Conservation (phyloP, 2,797 vertebrate genomes). For the Chaenodraco wilsoni region DNA sequence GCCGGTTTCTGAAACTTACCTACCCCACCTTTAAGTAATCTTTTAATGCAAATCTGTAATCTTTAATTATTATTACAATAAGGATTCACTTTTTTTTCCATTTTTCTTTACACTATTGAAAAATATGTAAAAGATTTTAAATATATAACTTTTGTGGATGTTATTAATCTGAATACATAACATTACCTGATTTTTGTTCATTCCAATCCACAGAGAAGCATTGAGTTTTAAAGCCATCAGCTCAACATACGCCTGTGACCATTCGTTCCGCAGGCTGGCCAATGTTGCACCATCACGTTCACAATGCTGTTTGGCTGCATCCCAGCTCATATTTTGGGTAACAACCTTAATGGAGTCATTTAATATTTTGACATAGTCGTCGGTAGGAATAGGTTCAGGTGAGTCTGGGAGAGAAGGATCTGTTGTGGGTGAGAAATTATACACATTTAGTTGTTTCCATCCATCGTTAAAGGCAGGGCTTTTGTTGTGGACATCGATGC, state of each 20-base stretch:
- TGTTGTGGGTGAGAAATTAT: slow-evolving; percentile 17
- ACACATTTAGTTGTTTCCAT: neutral
- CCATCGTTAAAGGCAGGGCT: neutral
- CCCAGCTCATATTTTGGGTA: slow-evolving; percentile 82
- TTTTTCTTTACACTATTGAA: neutral
- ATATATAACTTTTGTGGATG: neutral
- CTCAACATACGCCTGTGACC: slow-evolving; percentile 78
- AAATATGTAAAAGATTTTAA: neutral
- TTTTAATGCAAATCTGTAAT: neutral
- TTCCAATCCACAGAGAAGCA: slow-evolving; percentile 86
- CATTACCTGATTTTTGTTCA: slow-evolving; percentile 87
- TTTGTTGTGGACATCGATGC: neutral
- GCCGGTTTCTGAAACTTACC: too few species aligned
- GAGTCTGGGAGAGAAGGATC: slow-evolving; percentile 22
- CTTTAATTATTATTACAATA: neutral
- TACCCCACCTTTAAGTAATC: too few species aligned
- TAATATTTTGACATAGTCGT: slow-evolving; percentile 69
- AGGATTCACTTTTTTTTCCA: neutral
- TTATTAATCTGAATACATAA: neutral
- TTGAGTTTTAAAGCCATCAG: slow-evolving; percentile 72
- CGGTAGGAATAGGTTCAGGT: slow-evolving; percentile 54
- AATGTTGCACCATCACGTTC: slow-evolving; percentile 71
- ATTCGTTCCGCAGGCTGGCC: slow-evolving; percentile 80
- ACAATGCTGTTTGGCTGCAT: slow-evolving; percentile 79
- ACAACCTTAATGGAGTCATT: slow-evolving; percentile 82